phyloP scores from a whole-genome alignment of 2,113 vertebrate genomes.

The Hydrochoerus hydrochaeris region DNA sequence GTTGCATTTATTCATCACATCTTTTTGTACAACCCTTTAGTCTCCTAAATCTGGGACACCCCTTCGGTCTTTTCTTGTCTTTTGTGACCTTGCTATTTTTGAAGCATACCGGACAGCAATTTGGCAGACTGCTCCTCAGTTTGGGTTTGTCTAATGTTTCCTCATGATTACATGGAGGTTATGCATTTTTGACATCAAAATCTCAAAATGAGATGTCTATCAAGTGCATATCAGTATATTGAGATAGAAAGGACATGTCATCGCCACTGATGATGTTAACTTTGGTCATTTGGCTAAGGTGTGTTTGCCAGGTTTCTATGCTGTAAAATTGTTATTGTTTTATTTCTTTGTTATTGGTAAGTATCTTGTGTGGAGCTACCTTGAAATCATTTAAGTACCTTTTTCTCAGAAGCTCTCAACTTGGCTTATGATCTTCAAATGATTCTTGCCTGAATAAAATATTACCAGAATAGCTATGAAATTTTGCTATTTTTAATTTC shows the following conservation, averaged over 20 bases:
- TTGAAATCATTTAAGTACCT: neutral
- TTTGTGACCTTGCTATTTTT: neutral
- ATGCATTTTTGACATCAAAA: neutral
- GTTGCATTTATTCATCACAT: neutral
- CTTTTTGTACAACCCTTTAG: neutral
- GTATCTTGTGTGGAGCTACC: neutral
- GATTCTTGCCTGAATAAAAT: conserved; percentile 14
- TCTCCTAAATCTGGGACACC: neutral
- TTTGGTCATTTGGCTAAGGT: neutral
- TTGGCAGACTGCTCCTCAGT: neutral
- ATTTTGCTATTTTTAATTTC: conserved; percentile 40
- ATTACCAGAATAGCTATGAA: neutral
- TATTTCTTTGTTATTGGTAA: neutral
- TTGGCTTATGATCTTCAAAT: neutral
- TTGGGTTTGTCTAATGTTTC: neutral
- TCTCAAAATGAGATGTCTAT: neutral
- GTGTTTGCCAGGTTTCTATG: neutral
- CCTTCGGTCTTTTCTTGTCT: neutral
- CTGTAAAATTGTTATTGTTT: neutral
- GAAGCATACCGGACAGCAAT: neutral
- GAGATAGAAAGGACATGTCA: neutral
- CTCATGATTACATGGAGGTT: neutral
- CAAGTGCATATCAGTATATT: neutral
- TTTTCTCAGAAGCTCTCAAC: neutral
- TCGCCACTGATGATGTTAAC: neutral